Evolutionary conservation across 2,113 vertebrate genomes (phyloP), one percentile per base, ranked within the genome.

Genomic region (Echinops telfairi): DNA sequence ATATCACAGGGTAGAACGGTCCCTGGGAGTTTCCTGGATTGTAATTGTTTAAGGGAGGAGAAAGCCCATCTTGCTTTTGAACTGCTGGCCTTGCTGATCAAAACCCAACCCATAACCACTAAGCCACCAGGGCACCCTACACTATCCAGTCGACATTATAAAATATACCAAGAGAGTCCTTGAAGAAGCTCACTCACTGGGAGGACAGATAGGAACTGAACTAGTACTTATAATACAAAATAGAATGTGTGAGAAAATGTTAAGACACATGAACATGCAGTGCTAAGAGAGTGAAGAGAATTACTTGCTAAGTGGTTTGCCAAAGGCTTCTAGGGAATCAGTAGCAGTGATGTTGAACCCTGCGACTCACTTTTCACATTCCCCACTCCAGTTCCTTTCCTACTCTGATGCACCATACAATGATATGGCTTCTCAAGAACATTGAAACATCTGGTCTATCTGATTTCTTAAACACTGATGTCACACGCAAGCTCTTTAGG

Each of bases 391-490:
- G 29, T n/a, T 40, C 57, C 33, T 36, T 66, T 36, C 33, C 43
- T 25, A 0, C 62, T 43, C 5, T 12, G 60, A 47, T 25, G 27
- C 60, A 53, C 3, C 2, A 1, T 15, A 1, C 10, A 31, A 0
- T 76, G 38, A 7, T 2, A 2, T 38, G 6, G 15, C 15, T 25
- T 0, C 25, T 27, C 1, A 1, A 31, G 25, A 2, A 0, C 43
- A 53, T 0, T 84, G 9, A 25, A 22, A 33, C 36, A 6, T 33
- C 19, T 11, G 3, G 9, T 53, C 47, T 53, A 6, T 53, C 6
- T n/a, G 14, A 70, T 47, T 31, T 66, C 36, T 31, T n/a, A 0
- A 0, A 5, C 4, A 3, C 22, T 6, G 1, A 3, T 36, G 22
- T n/a, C 53, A 14, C 0, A 1, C 4, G 29, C 58, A 8, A 38